Evolutionary conservation across 2,113 vertebrate species (phyloP).

Genomic region (Phylloscopus trochilus): DNA sequence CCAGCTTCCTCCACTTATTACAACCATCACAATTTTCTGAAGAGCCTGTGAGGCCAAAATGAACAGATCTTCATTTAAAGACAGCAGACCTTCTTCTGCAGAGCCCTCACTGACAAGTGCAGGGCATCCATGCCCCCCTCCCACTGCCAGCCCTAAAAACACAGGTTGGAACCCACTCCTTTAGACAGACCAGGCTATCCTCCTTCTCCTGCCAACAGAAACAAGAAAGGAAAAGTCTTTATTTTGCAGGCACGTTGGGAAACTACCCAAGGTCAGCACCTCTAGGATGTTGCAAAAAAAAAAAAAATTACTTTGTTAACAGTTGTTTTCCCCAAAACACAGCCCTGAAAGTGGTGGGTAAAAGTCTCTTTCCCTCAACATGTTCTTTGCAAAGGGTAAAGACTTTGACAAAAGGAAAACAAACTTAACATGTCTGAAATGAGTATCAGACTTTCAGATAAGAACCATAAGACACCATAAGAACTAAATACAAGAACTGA

Average conservation of each 20-base stretch:
- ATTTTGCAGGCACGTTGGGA: not conserved
- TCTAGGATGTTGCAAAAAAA: not conserved
- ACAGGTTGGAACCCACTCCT: not conserved
- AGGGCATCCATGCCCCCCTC: not conserved
- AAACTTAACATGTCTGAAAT: not conserved
- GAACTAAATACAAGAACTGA: not conserved
- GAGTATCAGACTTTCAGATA: not conserved
- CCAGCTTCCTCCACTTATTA: accelerated
- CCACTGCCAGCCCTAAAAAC: not conserved
- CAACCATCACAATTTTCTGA: not conserved
- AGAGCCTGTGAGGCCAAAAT: not conserved
- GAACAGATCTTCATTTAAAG: not conserved
- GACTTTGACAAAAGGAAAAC: not conserved
- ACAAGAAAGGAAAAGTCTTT: not conserved
- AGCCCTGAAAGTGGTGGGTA: not conserved
- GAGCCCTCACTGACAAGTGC: not conserved
- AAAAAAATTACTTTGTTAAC: not conserved
- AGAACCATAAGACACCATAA: not conserved
- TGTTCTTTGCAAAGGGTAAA: not conserved
- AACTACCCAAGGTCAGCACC: not conserved
- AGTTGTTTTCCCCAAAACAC: not conserved
- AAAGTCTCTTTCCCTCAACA: not conserved
- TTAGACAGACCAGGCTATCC: not conserved
- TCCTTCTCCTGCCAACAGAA: not conserved
- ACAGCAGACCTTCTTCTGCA: not conserved